Conservation (phyloP, 2,113 vertebrate genomes). For the Sphyrna mokarran region DNA sequence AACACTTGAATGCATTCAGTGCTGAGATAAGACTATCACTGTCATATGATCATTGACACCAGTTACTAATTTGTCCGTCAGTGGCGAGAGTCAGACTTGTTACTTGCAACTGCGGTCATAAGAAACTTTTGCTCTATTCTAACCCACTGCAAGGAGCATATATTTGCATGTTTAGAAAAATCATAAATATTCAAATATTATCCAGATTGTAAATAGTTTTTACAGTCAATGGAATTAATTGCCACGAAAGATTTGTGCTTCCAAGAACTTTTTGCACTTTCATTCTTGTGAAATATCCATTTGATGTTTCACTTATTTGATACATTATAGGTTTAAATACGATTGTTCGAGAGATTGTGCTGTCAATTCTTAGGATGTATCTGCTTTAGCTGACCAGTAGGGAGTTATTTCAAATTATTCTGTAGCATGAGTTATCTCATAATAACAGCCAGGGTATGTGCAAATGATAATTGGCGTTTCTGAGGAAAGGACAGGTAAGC, state of each 20-base stretch:
- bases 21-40: background rate
- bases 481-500: background rate
- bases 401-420: background rate
- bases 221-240: background rate
- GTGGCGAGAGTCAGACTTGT: background rate
- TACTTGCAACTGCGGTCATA: no score
- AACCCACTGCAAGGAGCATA: background rate
- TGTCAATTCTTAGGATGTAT: background rate
- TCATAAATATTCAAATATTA: background rate
- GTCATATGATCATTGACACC: background rate
- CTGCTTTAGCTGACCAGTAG: background rate
- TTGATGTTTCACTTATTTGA: background rate
- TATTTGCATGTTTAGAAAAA: background rate
- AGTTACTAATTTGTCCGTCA: background rate
- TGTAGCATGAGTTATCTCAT: background rate
- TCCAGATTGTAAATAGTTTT: background rate
- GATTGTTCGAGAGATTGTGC: background rate
- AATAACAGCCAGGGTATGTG: background rate
- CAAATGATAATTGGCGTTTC: background rate
- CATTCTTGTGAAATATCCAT: background rate
- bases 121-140: background rate
- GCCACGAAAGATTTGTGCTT: conserved; percentile 1
- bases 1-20: background rate
- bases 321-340: background rate
- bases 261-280: background rate